Evolutionary conservation across 2,888 invertebrate genomes (phyloP).

Genomic region (Diloba caeruleocephala): DNA sequence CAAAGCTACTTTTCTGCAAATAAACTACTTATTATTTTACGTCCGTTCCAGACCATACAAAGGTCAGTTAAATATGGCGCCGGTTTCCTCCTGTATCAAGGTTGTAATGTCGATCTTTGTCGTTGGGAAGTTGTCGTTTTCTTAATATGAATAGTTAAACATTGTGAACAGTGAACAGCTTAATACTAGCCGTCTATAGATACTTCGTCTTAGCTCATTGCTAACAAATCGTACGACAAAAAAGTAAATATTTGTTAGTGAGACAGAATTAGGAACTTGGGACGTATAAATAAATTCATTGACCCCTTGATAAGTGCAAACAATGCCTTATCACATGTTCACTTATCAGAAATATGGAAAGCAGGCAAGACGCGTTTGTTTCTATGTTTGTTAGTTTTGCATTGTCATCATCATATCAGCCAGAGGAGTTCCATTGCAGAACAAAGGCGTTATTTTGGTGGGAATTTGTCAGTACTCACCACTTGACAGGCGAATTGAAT

Average conservation of each 20-base stretch:
- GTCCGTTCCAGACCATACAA: background rate
- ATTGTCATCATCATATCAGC: too few relatives aligned
- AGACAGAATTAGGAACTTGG: conserved; percentile 14
- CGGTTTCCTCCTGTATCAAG: conserved; percentile 41
- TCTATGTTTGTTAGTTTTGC: conserved; percentile 1
- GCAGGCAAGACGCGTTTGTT: conserved; percentile 6
- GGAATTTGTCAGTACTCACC: too few relatives aligned
- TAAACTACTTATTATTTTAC: too few relatives aligned
- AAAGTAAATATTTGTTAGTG: conserved; percentile 22
- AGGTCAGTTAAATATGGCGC: conserved; percentile 18
- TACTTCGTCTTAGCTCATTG: too few relatives aligned
- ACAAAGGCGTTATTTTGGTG: too few relatives aligned
- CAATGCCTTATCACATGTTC: conserved; percentile 11
- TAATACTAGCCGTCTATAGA: too few relatives aligned
- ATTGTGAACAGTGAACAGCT: too few relatives aligned
- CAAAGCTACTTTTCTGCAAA: too few relatives aligned
- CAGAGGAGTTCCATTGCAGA: too few relatives aligned
- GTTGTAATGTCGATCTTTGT: conserved; percentile 43
- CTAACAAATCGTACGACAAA: conserved; percentile 7
- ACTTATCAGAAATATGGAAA: conserved; percentile 16
- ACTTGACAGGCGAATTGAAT: too few relatives aligned
- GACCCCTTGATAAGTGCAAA: conserved; percentile 30
- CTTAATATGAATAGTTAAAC: conserved; percentile 34
- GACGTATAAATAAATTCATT: conserved; percentile 23
- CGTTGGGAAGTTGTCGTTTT: conserved; percentile 39